Conservation (phyloP, 2,113 vertebrate species). For the Cebus imitator region DNA sequence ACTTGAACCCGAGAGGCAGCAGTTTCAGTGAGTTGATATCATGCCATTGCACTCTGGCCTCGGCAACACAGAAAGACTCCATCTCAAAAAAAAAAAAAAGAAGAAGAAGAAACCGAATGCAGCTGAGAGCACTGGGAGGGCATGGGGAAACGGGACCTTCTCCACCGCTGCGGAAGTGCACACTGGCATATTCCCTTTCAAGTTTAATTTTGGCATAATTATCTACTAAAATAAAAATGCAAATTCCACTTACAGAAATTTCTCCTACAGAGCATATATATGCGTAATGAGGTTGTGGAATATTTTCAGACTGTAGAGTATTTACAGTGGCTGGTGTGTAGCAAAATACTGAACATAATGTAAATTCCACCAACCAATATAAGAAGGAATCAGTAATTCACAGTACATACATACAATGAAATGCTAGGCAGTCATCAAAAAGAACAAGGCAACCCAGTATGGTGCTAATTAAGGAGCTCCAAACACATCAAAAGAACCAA, state of each 20-base stretch:
- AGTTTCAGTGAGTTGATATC: too few relatives aligned
- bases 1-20: too few relatives aligned
- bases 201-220: background rate
- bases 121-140: accelerated
- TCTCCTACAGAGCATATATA: background rate
- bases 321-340: background rate
- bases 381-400: background rate
- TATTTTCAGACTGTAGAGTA: background rate
- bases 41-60: too few relatives aligned
- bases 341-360: background rate
- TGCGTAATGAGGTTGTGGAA: background rate
- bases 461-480: background rate
- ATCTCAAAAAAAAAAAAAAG: too few relatives aligned
- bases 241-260: background rate
- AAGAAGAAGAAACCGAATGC: too few relatives aligned
- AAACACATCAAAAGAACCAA: background rate
- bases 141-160: accelerated
- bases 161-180: accelerated
- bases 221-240: background rate
- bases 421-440: background rate
- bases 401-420: accelerated
- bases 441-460: background rate
- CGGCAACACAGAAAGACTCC: too few relatives aligned
- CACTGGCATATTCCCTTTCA: accelerated
- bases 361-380: background rate